A percentile compares a stretch with the other conserved stretches of the same genome.
Evolutionary conservation across 2,888 invertebrate species (phyloP).

Genomic region (Lepidocyrtoides sp.): DNA sequence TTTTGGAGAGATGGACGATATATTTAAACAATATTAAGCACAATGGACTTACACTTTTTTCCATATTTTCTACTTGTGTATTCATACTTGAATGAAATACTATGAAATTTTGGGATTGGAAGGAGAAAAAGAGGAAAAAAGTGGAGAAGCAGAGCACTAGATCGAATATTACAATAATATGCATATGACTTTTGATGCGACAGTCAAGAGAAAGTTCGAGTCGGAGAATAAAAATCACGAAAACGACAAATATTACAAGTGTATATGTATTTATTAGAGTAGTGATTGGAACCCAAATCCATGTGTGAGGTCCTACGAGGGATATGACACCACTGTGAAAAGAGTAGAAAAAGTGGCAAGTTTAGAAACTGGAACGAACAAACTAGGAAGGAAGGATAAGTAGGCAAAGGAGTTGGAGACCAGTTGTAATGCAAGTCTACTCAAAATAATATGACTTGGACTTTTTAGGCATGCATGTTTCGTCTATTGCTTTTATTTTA

Average conservation of each 20-base stretch:
- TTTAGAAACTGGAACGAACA: not conserved
- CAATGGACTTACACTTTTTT: not conserved
- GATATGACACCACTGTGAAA: not conserved
- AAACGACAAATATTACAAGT: too few species aligned
- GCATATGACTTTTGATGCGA: not conserved
- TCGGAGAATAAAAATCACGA: constrained; percentile 39
- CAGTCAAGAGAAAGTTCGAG: constrained; percentile 5
- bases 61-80: not conserved
- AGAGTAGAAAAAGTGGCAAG: not conserved
- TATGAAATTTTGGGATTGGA: not conserved
- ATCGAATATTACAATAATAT: not conserved
- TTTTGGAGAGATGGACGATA: constrained; percentile 16
- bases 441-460: not conserved
- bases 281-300: constrained; percentile 57
- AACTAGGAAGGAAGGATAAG: not conserved
- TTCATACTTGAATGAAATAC: not conserved
- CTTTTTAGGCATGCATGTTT: not conserved
- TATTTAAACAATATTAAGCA: not conserved
- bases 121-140: not conserved
- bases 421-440: not conserved
- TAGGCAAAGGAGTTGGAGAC: not conserved
- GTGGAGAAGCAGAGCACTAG: not conserved
- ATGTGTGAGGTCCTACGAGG: constrained; percentile 28
- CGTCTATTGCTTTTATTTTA: not conserved
- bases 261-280: constrained; percentile 51